phyloP scores from a whole-genome alignment of 1,140 invertebrate genomes.

The Drosophila orena region DNA sequence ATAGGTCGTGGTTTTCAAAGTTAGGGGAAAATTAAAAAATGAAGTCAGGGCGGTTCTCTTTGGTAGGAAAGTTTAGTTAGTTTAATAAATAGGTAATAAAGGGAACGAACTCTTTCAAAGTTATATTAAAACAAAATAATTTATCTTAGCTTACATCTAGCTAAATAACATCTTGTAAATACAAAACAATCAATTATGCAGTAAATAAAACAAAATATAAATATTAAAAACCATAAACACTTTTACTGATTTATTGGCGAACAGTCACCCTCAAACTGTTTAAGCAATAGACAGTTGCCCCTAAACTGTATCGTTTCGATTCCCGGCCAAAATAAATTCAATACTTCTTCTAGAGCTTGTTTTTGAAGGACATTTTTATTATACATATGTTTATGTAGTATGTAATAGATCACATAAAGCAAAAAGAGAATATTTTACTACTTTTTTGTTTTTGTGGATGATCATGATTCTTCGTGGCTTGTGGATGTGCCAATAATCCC shows the following conservation, averaged over 20 bases:
- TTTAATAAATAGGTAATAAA: slow-evolving; percentile 23
- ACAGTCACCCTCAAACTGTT: background rate
- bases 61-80: slow-evolving; percentile 21
- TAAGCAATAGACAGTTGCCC: background rate
- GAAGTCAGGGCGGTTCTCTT: background rate
- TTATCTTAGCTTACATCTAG: slow-evolving; percentile 10
- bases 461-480: slow-evolving; percentile 42
- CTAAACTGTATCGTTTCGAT: background rate
- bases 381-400: slow-evolving; percentile 72
- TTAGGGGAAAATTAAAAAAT: background rate
- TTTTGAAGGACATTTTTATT: slow-evolving; percentile 79
- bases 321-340: background rate
- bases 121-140: background rate
- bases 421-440: slow-evolving; percentile 84
- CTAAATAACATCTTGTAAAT: slow-evolving; percentile 34
- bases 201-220: slow-evolving; percentile 12
- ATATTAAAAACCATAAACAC: background rate
- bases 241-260: background rate
- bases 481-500: slow-evolving; percentile 44
- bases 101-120: no score
- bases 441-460: slow-evolving; percentile 50
- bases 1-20: slow-evolving; percentile 15
- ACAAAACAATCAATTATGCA: slow-evolving; percentile 28
- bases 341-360: slow-evolving; percentile 9
- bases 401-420: slow-evolving; percentile 83